Conservation (phyloP, 2,888 invertebrate genomes). For the Dasypolia templi region DNA sequence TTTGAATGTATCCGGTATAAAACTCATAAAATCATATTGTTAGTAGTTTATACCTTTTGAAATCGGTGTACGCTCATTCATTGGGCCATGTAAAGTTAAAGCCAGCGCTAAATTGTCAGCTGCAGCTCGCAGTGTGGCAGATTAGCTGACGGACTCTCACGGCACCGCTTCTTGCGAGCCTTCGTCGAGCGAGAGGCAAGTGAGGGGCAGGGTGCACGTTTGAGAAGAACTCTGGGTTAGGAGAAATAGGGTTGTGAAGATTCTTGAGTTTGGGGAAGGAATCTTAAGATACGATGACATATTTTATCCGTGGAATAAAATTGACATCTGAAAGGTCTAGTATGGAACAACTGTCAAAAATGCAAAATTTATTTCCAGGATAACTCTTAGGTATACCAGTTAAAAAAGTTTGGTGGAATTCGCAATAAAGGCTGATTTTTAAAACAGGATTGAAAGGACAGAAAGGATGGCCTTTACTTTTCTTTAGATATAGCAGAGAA, state of each 20-base stretch:
- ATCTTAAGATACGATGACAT: conserved; percentile 1
- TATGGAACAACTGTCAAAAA: too few species aligned
- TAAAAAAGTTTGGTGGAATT: too few species aligned
- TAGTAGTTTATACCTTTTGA: background rate
- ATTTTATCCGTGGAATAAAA: too few species aligned
- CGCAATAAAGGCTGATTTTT: too few species aligned
- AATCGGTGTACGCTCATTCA: conserved; percentile 30
- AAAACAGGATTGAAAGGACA: background rate
- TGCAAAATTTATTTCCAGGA: too few species aligned
- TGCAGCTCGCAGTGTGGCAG: conserved; percentile 70
- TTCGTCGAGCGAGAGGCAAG: conserved; percentile 21
- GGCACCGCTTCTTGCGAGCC: conserved; percentile 17
- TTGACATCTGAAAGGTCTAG: too few species aligned
- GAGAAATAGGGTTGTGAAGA: background rate
- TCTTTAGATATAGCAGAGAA: too few species aligned
- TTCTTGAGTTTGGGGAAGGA: background rate
- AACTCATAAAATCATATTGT: background rate
- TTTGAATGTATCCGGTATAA: background rate
- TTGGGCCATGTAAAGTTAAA: conserved; percentile 45
- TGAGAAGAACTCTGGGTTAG: background rate
- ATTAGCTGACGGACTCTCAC: conserved; percentile 69
- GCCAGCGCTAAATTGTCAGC: conserved; percentile 75
- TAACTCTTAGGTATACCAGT: too few species aligned
- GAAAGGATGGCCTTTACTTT: too few species aligned
- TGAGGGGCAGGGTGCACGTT: background rate